phyloP scores from a whole-genome alignment of 2,888 invertebrate species.

The Rhyacophila evoluta region DNA sequence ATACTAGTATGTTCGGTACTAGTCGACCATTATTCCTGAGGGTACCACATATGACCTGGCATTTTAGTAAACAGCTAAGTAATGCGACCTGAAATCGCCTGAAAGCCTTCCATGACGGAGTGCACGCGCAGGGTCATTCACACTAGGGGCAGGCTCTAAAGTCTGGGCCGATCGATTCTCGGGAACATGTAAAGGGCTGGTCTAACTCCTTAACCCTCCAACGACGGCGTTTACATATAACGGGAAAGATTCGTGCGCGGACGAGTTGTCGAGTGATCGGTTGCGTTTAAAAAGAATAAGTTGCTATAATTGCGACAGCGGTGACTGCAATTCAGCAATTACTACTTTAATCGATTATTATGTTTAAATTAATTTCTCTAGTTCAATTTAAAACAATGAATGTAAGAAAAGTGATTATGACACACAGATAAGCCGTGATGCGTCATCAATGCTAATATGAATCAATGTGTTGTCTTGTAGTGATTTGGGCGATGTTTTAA shows the following conservation, averaged over 20 bases:
- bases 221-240: not conserved
- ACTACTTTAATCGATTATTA: no score
- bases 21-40: no score
- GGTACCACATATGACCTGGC: not conserved
- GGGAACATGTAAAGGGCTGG: conserved; percentile 14
- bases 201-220: conserved; percentile 1
- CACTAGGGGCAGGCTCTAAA: not conserved
- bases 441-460: no score
- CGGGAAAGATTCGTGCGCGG: not conserved
- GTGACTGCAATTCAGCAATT: no score
- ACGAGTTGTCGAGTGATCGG: not conserved
- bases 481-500: no score
- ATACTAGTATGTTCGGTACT: not conserved
- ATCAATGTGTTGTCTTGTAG: no score
- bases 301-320: no score
- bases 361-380: no score
- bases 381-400: no score
- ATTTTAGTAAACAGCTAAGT: conserved; percentile 13
- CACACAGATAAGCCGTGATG: no score
- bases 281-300: no score
- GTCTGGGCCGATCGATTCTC: conserved; percentile 13
- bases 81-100: conserved; percentile 9
- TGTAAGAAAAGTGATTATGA: no score
- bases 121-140: conserved; percentile 22
- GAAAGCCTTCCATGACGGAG: not conserved